phyloP scores from a whole-genome alignment of 2,797 vertebrate genomes.

The Potorous gilbertii region DNA sequence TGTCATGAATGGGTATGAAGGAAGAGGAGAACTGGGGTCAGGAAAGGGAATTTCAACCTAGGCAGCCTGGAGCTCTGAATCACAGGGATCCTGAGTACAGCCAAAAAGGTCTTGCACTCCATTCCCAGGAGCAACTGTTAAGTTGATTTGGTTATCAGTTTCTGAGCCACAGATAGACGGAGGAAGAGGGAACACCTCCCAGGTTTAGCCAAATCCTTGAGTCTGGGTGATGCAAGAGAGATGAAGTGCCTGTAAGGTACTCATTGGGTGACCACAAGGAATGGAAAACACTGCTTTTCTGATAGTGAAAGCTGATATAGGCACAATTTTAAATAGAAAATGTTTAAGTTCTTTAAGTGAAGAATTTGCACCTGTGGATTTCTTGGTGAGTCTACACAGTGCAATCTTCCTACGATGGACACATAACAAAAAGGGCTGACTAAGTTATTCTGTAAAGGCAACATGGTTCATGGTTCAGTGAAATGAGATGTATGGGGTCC shows the following conservation, averaged over 20 bases:
- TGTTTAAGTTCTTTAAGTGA: conserved; percentile 40
- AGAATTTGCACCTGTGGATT: conserved; percentile 23
- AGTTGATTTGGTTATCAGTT: neutral
- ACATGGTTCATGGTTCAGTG: neutral
- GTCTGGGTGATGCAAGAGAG: neutral
- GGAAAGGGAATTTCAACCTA: neutral
- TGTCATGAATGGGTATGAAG: neutral
- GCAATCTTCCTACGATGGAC: conserved; percentile 33
- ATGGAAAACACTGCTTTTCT: conserved; percentile 27
- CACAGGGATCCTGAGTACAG: neutral
- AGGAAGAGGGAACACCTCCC: neutral
- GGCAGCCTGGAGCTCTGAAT: neutral
- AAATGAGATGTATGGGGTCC: neutral
- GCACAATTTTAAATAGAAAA: conserved; percentile 19
- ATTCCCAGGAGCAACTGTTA: neutral
- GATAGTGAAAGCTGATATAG: conserved; percentile 14
- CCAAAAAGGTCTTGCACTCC: neutral
- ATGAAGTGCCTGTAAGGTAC: neutral
- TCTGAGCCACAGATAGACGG: neutral
- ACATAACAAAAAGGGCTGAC: neutral
- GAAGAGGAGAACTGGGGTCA: neutral
- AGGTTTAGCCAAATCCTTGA: neutral
- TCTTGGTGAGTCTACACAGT: conserved; percentile 4
- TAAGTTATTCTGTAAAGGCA: neutral
- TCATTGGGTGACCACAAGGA: neutral